Base-by-base conservation (phyloP, 1,140 invertebrate species). In the Potamilus streckersoni region DNA sequence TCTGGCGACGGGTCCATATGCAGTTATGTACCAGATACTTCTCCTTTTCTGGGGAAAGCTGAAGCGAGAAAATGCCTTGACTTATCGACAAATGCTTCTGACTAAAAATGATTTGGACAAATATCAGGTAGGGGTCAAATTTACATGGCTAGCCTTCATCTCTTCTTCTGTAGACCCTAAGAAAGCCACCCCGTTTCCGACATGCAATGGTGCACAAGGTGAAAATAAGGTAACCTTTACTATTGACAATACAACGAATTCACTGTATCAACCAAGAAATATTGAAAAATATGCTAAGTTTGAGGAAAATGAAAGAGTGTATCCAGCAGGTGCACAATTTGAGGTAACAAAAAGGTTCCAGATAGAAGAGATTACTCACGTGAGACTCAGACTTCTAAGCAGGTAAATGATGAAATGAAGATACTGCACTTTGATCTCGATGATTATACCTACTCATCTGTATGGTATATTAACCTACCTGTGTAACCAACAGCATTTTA, bases 261-360 rank as follows among this genome's bases (percentile, higher is more conserved):
- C n/a, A 49, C 16, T 16, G 0, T 70, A 68, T 60, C 68, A 75
- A 20, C 74, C 67, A 17, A 62, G 68, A 75, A 70, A 75, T 70
- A 75, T 75, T 27, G 74, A 75, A 58, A 66, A 75, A 0, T 75
- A 64, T 27, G 74, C 74, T 1, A 62, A 16, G 31, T 61, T 65
- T 31, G 27, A 16, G 8, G 67, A 75, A 27, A 15, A 65, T 69
- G 74, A 75, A 64, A 61, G 74, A 27, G 70, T 68, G 17, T 75
- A 75, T 49, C 74, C 74, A 0, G 74, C 74, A 31, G 74, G 74
- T 15, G 68, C 67, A 61, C 70, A 61, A 58, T 75, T 75, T 65
- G 17, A 38, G 2, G 74, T 69, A 16, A 75, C 64, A 59, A 63
- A 55, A 31, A 31, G 27, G 23, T 23, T 23, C 23, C 23, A 23